Conservation (phyloP, 1,140 invertebrate species). For the Drosophila nebulosa region DNA sequence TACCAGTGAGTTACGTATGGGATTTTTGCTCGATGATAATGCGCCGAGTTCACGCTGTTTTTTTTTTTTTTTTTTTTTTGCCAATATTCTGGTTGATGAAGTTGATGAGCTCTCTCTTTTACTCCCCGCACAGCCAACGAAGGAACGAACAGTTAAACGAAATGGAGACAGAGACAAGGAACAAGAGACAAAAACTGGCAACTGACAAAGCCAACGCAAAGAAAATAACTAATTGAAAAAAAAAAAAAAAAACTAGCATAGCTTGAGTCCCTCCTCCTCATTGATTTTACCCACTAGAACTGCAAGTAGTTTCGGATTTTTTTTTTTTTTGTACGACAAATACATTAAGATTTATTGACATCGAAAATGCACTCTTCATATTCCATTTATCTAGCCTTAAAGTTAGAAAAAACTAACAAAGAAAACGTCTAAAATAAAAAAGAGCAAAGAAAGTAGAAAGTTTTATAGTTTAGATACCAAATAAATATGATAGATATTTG, state of each 20-base stretch:
- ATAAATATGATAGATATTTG: background rate
- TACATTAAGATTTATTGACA: constrained; percentile 77
- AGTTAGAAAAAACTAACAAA: constrained; percentile 31
- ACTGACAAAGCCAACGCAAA: constrained; percentile 1
- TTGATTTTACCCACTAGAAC: background rate
- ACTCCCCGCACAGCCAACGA: constrained; percentile 14
- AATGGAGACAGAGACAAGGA: constrained; percentile 26
- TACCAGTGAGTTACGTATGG: constrained; percentile 55
- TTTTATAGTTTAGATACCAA: constrained; percentile 3
- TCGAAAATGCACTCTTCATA: constrained; percentile 64
- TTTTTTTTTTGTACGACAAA: constrained; percentile 47
- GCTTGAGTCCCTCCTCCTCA: background rate
- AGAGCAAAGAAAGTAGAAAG: background rate
- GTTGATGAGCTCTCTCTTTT: constrained; percentile 45
- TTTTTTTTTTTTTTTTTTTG: constrained; percentile 13
- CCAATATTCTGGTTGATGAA: constrained; percentile 57
- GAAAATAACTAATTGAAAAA: constrained; percentile 18
- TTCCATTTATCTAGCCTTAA: constrained; percentile 59
- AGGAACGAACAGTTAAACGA: constrained; percentile 29
- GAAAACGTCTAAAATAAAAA: background rate
- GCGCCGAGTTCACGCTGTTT: constrained; percentile 12
- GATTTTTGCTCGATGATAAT: constrained; percentile 61
- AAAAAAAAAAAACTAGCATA: background rate
- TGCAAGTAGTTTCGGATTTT: constrained; percentile 1
- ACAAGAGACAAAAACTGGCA: constrained; percentile 17